Evolutionary conservation across 2,888 invertebrate genomes (phyloP).

Genomic region (Anthophora plumipes): DNA sequence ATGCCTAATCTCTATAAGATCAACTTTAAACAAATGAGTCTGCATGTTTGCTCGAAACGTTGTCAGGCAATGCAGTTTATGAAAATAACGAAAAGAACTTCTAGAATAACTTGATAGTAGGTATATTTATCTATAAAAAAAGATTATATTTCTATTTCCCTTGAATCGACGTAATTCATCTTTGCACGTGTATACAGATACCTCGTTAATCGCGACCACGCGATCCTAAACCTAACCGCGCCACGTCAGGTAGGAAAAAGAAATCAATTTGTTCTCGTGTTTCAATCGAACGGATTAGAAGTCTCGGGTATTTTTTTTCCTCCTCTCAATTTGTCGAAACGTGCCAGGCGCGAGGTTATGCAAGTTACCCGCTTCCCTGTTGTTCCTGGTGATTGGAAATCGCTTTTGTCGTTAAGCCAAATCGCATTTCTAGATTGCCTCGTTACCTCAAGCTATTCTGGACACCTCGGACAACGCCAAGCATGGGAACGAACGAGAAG

Average conservation of each 20-base stretch:
- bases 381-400: slow-evolving; percentile 73
- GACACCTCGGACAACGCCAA: slow-evolving; percentile 63
- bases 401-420: slow-evolving; percentile 74
- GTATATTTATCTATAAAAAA: too few species aligned
- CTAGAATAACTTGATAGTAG: too few species aligned
- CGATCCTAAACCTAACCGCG: not conserved
- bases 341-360: slow-evolving; percentile 53
- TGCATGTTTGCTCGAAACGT: too few species aligned
- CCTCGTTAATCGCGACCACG: not conserved
- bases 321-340: slow-evolving; percentile 21
- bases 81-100: too few species aligned
- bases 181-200: too few species aligned
- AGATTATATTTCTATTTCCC: too few species aligned
- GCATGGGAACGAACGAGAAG: slow-evolving; percentile 41
- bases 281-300: slow-evolving; percentile 33
- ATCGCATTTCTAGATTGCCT: slow-evolving; percentile 74
- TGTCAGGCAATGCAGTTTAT: too few species aligned
- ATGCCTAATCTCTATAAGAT: too few species aligned
- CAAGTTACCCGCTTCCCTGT: slow-evolving; percentile 54
- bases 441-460: slow-evolving; percentile 71
- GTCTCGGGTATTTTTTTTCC: slow-evolving; percentile 17
- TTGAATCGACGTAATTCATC: not conserved
- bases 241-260: slow-evolving; percentile 1
- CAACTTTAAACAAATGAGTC: too few species aligned
- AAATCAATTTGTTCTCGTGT: slow-evolving; percentile 39